Evolutionary conservation across 2,888 invertebrate species (phyloP), one percentile per base, ranked within the genome.

Genomic region (Cerceris rybyensis): DNA sequence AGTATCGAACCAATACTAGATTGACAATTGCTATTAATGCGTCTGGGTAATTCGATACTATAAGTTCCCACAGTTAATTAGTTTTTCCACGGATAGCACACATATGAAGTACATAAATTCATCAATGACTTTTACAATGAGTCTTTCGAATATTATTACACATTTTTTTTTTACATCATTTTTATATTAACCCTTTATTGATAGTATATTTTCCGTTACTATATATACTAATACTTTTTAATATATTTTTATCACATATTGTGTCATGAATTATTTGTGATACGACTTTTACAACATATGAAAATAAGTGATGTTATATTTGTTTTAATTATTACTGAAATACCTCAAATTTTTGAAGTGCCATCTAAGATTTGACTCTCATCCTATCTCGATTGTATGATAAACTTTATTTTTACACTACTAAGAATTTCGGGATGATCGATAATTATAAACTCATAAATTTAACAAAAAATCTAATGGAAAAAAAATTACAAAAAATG

Each of bases 271-370:
- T 46, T 1, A 8, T 11, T 46, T 46, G 5, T 13, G 46, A 46
- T 46, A 46, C 9, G 9, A 64, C 8, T 49, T 59, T 64, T 68
- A 55, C 4, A 28, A 1, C 50, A 58, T 59, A 13, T 61, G 46
- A 49, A 68, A 60, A 41, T 68, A 61, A 60, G 63, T 70, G 71
- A 61, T 64, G 67, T 66, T 55, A 59, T 54, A 59, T 70, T 67
- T 78, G 66, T 64, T 78, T 75, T 68, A 72, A 65, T 80, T 80
- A 78, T 46, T 81, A 55, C 70, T 78, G 58, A 70, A 78, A 78
- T 81, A 82, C 78, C 78, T 78, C 81, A 71, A 80, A 70, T 67
- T 46, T 69, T 73, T 68, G 68, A 82, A 81, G 78, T 81, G 78
- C 81, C 75, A 78, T 75, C 55, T 55, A 52, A 77, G 28, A 77